These are phyloP conservation scores for Pachyrhynchus sulphureomaculatus DNA, from an alignment of 1,140 invertebrate genomes.

Conservation along the genomic window DNA sequence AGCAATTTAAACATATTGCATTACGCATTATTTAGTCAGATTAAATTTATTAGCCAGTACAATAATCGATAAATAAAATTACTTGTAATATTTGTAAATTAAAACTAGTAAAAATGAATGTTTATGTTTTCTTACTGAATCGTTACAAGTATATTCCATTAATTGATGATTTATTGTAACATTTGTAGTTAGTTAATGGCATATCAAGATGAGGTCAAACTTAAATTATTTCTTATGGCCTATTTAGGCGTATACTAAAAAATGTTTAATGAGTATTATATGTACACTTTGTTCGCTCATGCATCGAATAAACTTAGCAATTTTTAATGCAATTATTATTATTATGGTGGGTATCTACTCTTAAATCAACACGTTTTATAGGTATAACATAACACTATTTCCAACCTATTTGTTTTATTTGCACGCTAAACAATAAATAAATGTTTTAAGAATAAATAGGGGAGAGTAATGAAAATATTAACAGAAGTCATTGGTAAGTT, in stretches of 20 bases:
- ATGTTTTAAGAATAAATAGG: too few species aligned
- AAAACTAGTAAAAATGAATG: neutral
- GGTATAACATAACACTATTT: neutral
- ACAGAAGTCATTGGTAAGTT: too few species aligned
- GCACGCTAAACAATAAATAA: neutral
- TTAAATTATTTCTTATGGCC: constrained; percentile 2
- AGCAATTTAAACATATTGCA: too few species aligned
- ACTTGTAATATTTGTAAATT: too few species aligned
- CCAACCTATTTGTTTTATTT: constrained; percentile 5
- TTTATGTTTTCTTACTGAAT: neutral
- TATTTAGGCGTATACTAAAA: constrained; percentile 13
- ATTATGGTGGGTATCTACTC: neutral
- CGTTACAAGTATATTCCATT: neutral
- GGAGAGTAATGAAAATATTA: too few species aligned
- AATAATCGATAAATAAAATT: too few species aligned
- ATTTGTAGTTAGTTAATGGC: constrained; percentile 5
- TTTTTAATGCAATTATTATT: constrained; percentile 2
- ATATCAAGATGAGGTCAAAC: constrained; percentile 18
- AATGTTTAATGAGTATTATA: constrained; percentile 16
- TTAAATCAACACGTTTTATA: constrained; percentile 6
- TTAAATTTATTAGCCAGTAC: too few species aligned
- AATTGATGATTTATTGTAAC: constrained; percentile 9
- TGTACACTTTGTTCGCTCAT: constrained; percentile 4
- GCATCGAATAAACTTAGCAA: constrained; percentile 7
- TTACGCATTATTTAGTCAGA: too few species aligned